Conservation (phyloP, 2,797 vertebrate genomes). For the Protonibea diacanthus region DNA sequence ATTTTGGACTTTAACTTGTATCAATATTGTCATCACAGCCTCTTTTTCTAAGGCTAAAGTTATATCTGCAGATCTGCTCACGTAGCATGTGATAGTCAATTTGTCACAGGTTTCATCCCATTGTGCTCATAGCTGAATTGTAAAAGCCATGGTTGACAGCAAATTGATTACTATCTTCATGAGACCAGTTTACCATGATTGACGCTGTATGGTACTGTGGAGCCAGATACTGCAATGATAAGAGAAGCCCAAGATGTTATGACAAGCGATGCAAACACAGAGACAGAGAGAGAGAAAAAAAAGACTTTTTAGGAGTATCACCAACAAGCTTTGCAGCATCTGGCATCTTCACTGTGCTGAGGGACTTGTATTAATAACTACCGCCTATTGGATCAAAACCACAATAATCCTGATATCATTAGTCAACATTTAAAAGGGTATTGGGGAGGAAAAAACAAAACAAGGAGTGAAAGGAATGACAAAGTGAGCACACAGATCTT, state of each 20-base stretch:
- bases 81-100: conserved; percentile 7
- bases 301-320: background rate
- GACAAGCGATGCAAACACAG: conserved; percentile 16
- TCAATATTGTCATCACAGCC: background rate
- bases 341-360: background rate
- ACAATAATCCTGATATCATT: background rate
- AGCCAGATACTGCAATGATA: conserved; percentile 40
- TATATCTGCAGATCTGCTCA: background rate
- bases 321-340: background rate
- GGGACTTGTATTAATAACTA: background rate
- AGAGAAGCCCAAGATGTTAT: conserved; percentile 8
- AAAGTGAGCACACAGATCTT: background rate
- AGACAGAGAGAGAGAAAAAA: background rate
- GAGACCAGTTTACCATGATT: conserved; percentile 20
- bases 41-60: background rate
- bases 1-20: background rate
- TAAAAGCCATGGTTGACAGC: conserved; percentile 24
- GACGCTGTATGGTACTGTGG: conserved; percentile 23
- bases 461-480: background rate
- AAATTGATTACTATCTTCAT: conserved; percentile 30
- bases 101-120: conserved; percentile 23
- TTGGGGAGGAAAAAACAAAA: background rate
- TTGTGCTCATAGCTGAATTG: conserved; percentile 13
- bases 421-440: background rate
- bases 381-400: background rate